Base-by-base conservation (phyloP, 2,113 vertebrate genomes). In the Paramormyrops kingsleyae region DNA sequence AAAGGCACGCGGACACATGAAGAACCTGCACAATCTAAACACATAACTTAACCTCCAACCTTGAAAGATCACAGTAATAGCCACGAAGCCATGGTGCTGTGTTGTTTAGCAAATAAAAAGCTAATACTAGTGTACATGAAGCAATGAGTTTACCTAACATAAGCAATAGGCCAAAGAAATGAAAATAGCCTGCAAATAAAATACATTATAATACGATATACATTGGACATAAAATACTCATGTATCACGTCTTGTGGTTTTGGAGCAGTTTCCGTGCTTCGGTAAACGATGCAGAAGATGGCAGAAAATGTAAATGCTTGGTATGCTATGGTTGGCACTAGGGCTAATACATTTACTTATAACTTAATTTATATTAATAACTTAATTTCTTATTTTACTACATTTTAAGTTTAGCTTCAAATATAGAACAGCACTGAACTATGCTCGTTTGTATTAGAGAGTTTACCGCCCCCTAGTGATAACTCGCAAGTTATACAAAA, bases 391-490 rank as follows among this genome's bases (percentile, higher is more conserved):
- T 80, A 19, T 80, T 80, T 39, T 42, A 19, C 4, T 80, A 5
- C 35, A 80, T 5, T 80, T 42, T 80, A 80, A 80, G 35, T 39
- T 56, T 56, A 56, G 17, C 2, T 13, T 42, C 15, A 80, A 15
- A 15, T 39, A 77, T 39, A 35, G 27, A 42, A 39, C 35, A 12
- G 15, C 31, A 42, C 5, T 39, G 4, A 19, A 15, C 1, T 80
- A 42, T 42, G 2, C 74, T 39, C 35, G 74, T 80, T 42, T 80
- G 35, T 42, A 8, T 49, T 21, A 15, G 19, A 31, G 21, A 88
- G 24, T 35, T 35, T 88, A 88, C n/a, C 13, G 31, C 88, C 88
- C 59, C 46, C 88, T 88, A 74, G 62, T 88, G 88, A 77, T 31
- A 74, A 15, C 35, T 27, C n/a, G 17, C 8, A 15, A 85, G 46